These are phyloP conservation scores for Macroteleia sp. DNA, from an alignment of 2,888 invertebrate genomes.

Conservation along the genomic window DNA sequence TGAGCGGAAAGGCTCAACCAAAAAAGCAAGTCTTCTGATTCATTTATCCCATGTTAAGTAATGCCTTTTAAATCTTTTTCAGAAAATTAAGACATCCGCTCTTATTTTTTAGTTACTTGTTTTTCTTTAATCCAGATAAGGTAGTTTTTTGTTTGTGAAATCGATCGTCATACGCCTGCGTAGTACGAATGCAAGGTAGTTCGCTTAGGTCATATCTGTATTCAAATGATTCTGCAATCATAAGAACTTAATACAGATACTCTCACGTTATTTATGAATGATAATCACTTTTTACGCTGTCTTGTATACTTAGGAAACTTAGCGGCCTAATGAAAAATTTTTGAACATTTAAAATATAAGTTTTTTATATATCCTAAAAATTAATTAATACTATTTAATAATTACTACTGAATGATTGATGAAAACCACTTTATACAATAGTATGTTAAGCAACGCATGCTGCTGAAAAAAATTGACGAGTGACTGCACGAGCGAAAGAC, in stretches of 20 bases:
- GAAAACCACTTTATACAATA: too few relatives aligned
- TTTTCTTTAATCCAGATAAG: background rate
- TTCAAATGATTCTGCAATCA: background rate
- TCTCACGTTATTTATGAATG: too few relatives aligned
- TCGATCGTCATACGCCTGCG: background rate
- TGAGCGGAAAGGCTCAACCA: background rate
- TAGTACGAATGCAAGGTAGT: background rate
- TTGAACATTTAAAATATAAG: too few relatives aligned
- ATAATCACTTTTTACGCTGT: too few relatives aligned
- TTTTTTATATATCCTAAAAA: too few relatives aligned
- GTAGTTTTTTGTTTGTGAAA: background rate
- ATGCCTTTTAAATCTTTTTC: conserved; percentile 25
- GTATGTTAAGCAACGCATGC: too few relatives aligned
- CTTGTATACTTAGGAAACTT: too few relatives aligned
- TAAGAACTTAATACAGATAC: background rate
- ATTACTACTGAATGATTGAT: too few relatives aligned
- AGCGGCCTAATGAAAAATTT: too few relatives aligned
- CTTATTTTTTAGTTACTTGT: background rate
- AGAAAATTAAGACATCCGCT: conserved; percentile 22
- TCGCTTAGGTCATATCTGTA: background rate
- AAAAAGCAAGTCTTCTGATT: conserved; percentile 4
- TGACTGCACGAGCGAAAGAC: too few relatives aligned
- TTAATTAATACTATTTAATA: too few relatives aligned
- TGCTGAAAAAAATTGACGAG: too few relatives aligned
- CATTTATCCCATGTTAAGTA: conserved; percentile 2